A percentile compares a stretch with the other conserved stretches of the same genome.
Evolutionary conservation across 2,113 vertebrate genomes (phyloP).

Genomic region (Amphiprion ocellaris): DNA sequence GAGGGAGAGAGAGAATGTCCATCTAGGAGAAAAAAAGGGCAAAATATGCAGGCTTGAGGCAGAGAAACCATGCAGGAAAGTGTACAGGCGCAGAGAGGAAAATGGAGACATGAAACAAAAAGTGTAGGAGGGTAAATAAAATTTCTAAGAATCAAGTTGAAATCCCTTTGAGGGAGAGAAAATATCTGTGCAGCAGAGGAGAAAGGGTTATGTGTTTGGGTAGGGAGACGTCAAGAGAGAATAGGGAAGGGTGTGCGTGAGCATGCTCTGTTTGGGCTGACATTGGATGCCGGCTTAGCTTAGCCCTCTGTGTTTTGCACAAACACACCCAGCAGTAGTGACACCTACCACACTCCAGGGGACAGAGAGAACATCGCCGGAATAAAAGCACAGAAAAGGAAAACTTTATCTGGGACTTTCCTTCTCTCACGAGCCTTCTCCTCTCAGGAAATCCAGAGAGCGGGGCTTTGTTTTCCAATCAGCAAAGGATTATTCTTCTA

Average conservation of each 20-base stretch:
- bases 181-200: neutral
- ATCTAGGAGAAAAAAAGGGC: constrained; percentile 30
- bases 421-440: neutral
- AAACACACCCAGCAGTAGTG: constrained; percentile 63
- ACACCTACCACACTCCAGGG: constrained; percentile 63
- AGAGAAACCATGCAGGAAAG: constrained; percentile 18
- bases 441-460: constrained; percentile 13
- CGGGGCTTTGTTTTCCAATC: constrained; percentile 27
- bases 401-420: constrained; percentile 66
- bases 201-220: constrained; percentile 34
- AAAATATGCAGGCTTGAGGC: constrained; percentile 39
- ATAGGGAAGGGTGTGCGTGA: constrained; percentile 42
- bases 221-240: constrained; percentile 11
- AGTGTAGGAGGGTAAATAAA: neutral
- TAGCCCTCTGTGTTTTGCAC: constrained; percentile 28
- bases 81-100: neutral
- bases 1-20: constrained; percentile 35
- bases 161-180: neutral
- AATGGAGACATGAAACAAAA: neutral
- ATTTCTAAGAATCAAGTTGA: neutral
- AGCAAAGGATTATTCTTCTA: constrained; percentile 1
- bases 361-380: constrained; percentile 45
- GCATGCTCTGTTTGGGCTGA: constrained; percentile 67
- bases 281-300: constrained; percentile 59
- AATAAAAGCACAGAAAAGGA: constrained; percentile 2